Percentiles rank a stretch among this genome's conserved stretches.
These are phyloP conservation scores for Ailuropoda melanoleuca DNA, from an alignment of 2,113 vertebrate species.

Conservation along the genomic window DNA sequence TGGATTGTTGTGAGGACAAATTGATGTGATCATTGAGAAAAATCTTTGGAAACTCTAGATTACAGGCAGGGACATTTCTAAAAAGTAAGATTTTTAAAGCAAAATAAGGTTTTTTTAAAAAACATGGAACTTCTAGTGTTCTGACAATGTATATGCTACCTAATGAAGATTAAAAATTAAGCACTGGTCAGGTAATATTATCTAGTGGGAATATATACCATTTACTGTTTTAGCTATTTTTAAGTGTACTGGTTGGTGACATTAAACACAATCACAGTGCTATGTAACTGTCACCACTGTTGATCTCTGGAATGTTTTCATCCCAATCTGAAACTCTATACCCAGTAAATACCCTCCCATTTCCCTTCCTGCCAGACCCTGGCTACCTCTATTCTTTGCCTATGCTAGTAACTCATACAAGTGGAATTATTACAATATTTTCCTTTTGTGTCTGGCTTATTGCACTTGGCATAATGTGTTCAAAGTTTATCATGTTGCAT, in stretches of 20 bases:
- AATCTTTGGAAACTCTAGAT: neutral
- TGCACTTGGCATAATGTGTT: neutral
- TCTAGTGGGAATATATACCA: neutral
- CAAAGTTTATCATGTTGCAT: neutral
- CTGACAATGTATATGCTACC: neutral
- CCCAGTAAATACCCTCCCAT: neutral
- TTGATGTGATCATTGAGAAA: neutral
- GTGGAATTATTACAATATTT: neutral
- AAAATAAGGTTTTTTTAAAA: neutral
- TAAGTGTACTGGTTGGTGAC: neutral
- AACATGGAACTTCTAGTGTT: neutral
- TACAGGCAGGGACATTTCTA: neutral
- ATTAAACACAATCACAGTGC: neutral
- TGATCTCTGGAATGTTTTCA: neutral
- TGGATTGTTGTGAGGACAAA: neutral
- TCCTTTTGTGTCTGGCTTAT: neutral
- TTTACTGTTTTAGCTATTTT: neutral
- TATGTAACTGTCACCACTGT: neutral
- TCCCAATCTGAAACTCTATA: neutral
- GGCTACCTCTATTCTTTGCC: neutral
- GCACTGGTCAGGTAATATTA: neutral
- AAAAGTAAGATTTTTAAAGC: constrained; percentile 20
- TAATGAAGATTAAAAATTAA: neutral
- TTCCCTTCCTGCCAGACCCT: neutral
- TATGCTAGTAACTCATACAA: neutral